These are phyloP conservation scores for Galago senegalensis DNA, from an alignment of 2,797 vertebrate genomes.

Conservation along the genomic window DNA sequence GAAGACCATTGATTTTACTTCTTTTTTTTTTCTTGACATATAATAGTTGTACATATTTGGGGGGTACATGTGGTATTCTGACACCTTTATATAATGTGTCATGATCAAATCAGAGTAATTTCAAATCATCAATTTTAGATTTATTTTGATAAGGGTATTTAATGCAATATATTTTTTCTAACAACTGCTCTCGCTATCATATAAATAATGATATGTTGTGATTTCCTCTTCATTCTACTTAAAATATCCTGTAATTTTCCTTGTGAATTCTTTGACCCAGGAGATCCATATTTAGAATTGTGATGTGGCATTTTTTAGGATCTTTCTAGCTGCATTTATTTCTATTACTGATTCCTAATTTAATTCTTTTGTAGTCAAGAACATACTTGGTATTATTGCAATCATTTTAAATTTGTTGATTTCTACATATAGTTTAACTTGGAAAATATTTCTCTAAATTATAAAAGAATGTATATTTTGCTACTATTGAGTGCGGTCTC, in stretches of 20 bases:
- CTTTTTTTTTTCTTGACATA: no score
- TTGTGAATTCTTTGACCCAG: background rate
- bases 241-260: background rate
- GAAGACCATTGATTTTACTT: background rate
- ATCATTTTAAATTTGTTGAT: background rate
- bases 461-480: background rate
- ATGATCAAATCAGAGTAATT: no score
- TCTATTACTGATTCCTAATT: background rate
- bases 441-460: background rate
- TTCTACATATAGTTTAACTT: background rate
- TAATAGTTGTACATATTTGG: no score
- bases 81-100: no score
- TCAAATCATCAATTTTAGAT: no score
- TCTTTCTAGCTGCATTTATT: background rate
- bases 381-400: background rate
- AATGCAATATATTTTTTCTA: background rate
- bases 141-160: background rate
- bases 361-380: background rate
- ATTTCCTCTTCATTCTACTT: background rate
- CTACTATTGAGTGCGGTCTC: background rate
- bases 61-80: no score
- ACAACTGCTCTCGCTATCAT: background rate
- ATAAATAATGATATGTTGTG: background rate
- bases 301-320: background rate
- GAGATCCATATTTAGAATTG: background rate